Evolutionary conservation across 2,888 invertebrate species (phyloP), one percentile per base, ranked within the genome.

Genomic region (Criorhina ranunculi): DNA sequence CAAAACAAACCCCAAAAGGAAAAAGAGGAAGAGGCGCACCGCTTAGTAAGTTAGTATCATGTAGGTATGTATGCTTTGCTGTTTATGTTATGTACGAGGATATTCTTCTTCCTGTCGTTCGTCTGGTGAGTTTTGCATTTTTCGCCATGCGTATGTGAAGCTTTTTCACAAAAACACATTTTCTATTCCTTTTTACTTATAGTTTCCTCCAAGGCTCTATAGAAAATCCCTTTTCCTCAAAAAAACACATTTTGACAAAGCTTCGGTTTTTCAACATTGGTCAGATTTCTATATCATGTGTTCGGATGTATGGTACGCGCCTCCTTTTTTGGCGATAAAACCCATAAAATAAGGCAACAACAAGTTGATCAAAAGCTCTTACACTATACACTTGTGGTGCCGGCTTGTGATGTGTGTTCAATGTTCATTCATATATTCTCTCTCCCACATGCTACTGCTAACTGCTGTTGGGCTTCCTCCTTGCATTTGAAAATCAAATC

Each of bases 401-500:
- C 59, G 19, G 24, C n/a, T 53, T 29, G 24, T 24, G n/a, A 44
- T 40, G 33, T 64, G 46, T 35, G 49, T 44, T 53, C 64, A n/a
- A n/a, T n/a, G n/a, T n/a, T 4, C 24, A 73, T 73, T 64, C 64
- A 73, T 62, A 40, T 53, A 42, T 64, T 60, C 40, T 29, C 46
- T 53, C 29, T 53, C 51, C 60, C 62, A 49, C 42, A 51, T 46
- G 24, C 37, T 24, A 24, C 24, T 24, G 24, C 24, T 24, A 4
- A 4, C n/a, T 24, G 24, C 24, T 24, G 24, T 4, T 42, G 49
- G 40, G n/a, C 42, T 83, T 67, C 29, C 77, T 67, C 29, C 77
- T 72, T 72, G 72, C 79, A 69, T 80, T 76, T 53, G 69, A 80
- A 79, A 80, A 76, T 85, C 75, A 80, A 80, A 85, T 85, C 80